phyloP scores from a whole-genome alignment of 2,888 invertebrate genomes.

The Lymantria monacha region DNA sequence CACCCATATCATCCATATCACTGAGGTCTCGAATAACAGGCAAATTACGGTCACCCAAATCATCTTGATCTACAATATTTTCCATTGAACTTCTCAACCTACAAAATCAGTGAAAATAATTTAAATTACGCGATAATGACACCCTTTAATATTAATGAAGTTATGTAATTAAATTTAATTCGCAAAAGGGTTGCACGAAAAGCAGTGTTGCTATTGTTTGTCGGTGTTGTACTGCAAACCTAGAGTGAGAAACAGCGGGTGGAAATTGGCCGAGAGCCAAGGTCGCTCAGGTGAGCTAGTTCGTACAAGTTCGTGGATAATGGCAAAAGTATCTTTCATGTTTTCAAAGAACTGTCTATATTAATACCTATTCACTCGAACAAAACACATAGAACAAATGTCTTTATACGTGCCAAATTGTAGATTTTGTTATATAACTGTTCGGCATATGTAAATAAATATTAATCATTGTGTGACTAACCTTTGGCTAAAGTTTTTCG shows the following conservation, averaged over 20 bases:
- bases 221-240: slow-evolving; percentile 75
- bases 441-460: neutral
- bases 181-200: slow-evolving; percentile 44
- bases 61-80: slow-evolving; percentile 88
- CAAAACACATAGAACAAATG: slow-evolving; percentile 35
- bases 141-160: neutral
- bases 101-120: neutral
- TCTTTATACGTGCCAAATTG: neutral
- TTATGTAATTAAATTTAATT: slow-evolving; percentile 6
- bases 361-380: slow-evolving; percentile 53
- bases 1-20: slow-evolving; percentile 74
- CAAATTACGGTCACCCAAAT: slow-evolving; percentile 67
- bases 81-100: slow-evolving; percentile 89
- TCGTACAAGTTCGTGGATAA: slow-evolving; percentile 53
- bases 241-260: slow-evolving; percentile 64
- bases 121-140: neutral
- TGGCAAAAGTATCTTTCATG: slow-evolving; percentile 46
- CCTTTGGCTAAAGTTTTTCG: slow-evolving; percentile 74
- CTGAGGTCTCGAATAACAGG: slow-evolving; percentile 74
- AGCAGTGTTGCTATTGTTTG: slow-evolving; percentile 75
- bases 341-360: slow-evolving; percentile 40
- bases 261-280: slow-evolving; percentile 74
- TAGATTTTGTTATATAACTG: neutral
- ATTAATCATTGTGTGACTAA: slow-evolving; percentile 32
- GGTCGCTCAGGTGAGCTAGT: slow-evolving; percentile 77